Evolutionary conservation across 2,888 invertebrate genomes (phyloP).

Genomic region (Pammene aurita): DNA sequence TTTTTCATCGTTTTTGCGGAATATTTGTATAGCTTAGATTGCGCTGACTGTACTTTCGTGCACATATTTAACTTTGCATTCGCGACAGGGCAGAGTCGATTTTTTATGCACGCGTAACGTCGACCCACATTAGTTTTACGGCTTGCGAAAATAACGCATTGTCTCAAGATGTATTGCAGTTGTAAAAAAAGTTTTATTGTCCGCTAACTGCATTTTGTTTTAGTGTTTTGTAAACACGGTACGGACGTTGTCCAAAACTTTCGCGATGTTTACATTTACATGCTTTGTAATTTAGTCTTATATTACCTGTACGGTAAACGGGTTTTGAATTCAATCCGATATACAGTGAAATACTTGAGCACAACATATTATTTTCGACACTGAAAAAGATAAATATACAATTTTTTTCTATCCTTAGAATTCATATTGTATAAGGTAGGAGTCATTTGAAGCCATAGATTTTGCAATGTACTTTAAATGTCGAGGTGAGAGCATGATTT

Average conservation of each 20-base stretch:
- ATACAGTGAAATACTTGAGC: no score
- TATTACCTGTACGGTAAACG: not conserved
- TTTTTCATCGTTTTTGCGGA: no score
- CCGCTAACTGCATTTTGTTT: constrained; percentile 22
- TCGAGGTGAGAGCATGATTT: not conserved
- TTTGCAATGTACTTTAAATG: not conserved
- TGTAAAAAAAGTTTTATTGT: constrained; percentile 32
- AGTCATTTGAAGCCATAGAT: not conserved
- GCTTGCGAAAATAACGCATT: constrained; percentile 37
- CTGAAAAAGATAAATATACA: not conserved
- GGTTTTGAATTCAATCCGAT: not conserved
- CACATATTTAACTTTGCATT: constrained; percentile 24
- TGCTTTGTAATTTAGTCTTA: not conserved
- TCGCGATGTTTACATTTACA: constrained; percentile 4
- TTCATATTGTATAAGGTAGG: no score
- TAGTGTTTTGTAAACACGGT: constrained; percentile 1
- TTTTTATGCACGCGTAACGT: constrained; percentile 29
- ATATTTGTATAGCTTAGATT: no score
- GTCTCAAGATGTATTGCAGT: constrained; percentile 33
- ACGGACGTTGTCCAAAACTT: not conserved
- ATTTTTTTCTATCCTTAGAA: not conserved
- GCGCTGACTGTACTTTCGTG: constrained; percentile 10
- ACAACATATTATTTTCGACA: no score
- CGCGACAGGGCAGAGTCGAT: constrained; percentile 24
- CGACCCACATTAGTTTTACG: constrained; percentile 38